phyloP scores from a whole-genome alignment of 2,797 vertebrate genomes.

The Botia kubotai region DNA sequence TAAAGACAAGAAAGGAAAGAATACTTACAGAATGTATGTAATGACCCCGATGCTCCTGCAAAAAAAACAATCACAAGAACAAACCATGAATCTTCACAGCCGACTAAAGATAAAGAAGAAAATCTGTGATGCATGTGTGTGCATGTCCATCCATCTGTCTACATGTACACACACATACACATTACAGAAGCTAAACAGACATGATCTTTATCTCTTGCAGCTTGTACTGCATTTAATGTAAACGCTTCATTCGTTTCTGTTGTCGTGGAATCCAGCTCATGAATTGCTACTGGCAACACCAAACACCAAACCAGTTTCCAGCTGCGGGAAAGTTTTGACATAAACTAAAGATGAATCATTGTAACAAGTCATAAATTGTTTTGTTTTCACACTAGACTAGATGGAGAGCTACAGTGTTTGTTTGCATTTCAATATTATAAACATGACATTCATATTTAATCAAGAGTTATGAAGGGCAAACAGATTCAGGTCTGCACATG shows the following conservation, averaged over 20 bases:
- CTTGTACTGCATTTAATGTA: neutral
- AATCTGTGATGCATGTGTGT: too few relatives aligned
- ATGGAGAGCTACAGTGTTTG: neutral
- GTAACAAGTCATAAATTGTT: slow-evolving; percentile 2
- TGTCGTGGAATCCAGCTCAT: neutral
- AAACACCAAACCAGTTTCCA: neutral
- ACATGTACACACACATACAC: neutral
- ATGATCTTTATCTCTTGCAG: neutral
- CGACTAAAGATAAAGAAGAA: neutral
- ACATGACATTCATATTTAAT: neutral
- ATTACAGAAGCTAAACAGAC: neutral
- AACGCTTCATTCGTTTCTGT: neutral
- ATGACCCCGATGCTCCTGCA: slow-evolving; percentile 5
- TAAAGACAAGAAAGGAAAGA: neutral
- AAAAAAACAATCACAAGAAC: neutral
- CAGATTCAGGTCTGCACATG: slow-evolving; percentile 36
- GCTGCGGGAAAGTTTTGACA: slow-evolving; percentile 4
- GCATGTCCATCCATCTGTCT: too few relatives aligned
- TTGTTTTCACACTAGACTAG: neutral
- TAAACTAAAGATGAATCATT: neutral
- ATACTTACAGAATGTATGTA: slow-evolving; percentile 17
- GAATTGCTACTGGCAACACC: neutral
- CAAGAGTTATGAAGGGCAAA: neutral
- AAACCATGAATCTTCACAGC: neutral
- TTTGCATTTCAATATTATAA: neutral